Evolutionary conservation across 2,797 vertebrate genomes (phyloP).

Genomic region (Meda fulgida): DNA sequence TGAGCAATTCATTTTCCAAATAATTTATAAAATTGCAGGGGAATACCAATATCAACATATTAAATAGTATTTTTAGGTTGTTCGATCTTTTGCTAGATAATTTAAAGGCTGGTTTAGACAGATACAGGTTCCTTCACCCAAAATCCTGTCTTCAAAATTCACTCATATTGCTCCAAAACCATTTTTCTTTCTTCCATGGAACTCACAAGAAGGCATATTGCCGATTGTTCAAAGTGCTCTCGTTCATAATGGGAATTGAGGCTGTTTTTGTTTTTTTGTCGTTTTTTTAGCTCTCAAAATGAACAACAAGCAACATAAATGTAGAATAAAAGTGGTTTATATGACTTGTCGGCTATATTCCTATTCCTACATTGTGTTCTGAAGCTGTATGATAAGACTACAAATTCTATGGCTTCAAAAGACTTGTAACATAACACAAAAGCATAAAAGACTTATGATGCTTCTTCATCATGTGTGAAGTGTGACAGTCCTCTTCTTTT

Average conservation of each 20-base stretch:
- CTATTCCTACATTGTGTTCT: background rate
- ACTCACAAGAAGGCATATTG: background rate
- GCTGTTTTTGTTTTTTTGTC: background rate
- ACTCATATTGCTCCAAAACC: background rate
- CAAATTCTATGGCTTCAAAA: background rate
- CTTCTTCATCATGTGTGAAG: background rate
- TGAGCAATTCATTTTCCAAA: background rate
- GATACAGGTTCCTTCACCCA: background rate
- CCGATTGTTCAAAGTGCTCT: background rate
- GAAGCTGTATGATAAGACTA: background rate
- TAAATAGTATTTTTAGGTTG: background rate
- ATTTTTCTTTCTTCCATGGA: background rate
- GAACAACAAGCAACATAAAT: background rate
- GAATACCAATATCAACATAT: background rate
- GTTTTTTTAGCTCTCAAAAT: background rate
- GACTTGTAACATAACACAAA: background rate
- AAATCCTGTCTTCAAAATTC: background rate
- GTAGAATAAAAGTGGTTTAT: background rate
- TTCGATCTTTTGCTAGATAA: background rate
- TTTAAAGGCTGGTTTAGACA: background rate
- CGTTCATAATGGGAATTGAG: background rate
- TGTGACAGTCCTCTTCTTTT: background rate
- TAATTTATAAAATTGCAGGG: background rate
- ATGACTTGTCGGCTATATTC: background rate
- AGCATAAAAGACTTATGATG: background rate